phyloP scores from a whole-genome alignment of 2,113 vertebrate species.

The Struthio camelus region DNA sequence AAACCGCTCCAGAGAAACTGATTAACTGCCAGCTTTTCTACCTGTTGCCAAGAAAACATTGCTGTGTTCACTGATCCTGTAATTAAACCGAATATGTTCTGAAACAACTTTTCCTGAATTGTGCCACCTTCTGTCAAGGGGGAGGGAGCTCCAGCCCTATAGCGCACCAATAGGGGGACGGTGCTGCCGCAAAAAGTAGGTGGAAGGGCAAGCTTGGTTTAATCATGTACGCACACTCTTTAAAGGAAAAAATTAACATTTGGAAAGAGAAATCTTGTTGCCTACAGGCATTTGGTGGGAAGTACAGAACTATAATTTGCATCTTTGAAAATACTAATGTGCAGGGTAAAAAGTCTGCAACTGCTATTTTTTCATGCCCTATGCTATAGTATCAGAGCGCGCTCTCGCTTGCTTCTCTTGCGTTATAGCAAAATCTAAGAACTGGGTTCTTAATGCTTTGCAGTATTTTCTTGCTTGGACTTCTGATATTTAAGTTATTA shows the following conservation, averaged over 20 bases:
- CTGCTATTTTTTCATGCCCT: not conserved
- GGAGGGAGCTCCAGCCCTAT: not conserved
- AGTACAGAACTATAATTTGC: not conserved
- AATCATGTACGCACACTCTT: not conserved
- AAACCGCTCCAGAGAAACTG: constrained; percentile 41
- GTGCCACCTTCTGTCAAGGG: constrained; percentile 19
- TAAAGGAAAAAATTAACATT: not conserved
- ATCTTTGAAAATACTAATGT: not conserved
- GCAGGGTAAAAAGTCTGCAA: not conserved
- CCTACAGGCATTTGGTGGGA: not conserved
- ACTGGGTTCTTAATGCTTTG: not conserved
- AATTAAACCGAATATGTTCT: constrained; percentile 46
- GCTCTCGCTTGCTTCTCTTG: not conserved
- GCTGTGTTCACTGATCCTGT: constrained; percentile 61
- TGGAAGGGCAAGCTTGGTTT: constrained; percentile 28
- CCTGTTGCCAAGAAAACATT: constrained; percentile 61
- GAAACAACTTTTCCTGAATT: constrained; percentile 6
- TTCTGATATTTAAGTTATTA: not conserved
- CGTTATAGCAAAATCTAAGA: not conserved
- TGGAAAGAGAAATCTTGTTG: not conserved
- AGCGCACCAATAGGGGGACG: not conserved
- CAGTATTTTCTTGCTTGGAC: not conserved
- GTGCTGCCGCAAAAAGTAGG: not conserved
- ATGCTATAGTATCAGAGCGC: not conserved
- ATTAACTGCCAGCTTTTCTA: constrained; percentile 53